Percentiles rank a stretch among this genome's conserved stretches.
Conservation (phyloP, 2,797 vertebrate species). For the Todus mexicanus region DNA sequence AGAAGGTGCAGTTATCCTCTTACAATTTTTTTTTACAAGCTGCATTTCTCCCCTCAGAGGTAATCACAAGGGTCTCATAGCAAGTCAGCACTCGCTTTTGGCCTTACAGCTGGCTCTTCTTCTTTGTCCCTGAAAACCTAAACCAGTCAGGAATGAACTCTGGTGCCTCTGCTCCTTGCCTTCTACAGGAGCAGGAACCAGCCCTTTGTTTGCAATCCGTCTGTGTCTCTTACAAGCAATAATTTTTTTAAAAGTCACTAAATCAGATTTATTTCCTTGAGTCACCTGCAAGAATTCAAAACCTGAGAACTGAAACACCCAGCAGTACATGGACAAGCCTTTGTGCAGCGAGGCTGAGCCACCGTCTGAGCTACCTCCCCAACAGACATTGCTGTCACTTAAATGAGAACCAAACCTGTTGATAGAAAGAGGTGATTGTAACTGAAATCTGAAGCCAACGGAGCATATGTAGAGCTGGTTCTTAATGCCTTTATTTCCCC, state of each 20-base stretch:
- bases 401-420: not conserved
- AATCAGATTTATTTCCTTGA: conserved; percentile 5
- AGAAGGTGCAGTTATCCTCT: conserved; percentile 37
- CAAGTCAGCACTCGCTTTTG: conserved; percentile 30
- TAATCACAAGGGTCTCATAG: conserved; percentile 6
- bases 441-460: not conserved
- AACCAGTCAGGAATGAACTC: not conserved
- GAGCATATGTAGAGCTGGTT: not conserved
- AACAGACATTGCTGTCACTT: not conserved
- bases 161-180: not conserved
- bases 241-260: not conserved
- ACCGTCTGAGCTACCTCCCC: not conserved
- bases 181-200: not conserved
- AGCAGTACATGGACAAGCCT: not conserved
- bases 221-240: not conserved
- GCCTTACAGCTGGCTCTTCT: not conserved
- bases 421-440: not conserved
- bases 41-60: conserved; percentile 1
- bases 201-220: not conserved
- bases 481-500: not conserved
- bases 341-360: not conserved
- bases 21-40: conserved; percentile 3
- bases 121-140: conserved; percentile 9
- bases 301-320: not conserved
- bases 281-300: not conserved